Conservation (phyloP, 2,797 vertebrate genomes). For the Lophotriccus pileatus region DNA sequence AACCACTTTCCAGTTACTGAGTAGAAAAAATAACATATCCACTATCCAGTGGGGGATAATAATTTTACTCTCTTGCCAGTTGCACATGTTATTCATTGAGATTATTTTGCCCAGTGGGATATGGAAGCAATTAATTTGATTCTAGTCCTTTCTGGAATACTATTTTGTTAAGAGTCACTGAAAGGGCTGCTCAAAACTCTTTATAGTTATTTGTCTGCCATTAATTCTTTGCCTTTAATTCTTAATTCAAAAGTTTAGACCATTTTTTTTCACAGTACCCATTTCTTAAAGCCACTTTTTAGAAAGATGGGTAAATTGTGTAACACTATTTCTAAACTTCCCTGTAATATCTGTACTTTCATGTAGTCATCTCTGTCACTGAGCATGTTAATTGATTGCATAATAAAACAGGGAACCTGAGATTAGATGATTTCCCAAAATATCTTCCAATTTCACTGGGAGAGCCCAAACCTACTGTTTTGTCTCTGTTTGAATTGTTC, state of each 20-base stretch:
- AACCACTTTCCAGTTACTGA: constrained; percentile 16
- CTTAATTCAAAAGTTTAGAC: not conserved
- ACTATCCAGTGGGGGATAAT: not conserved
- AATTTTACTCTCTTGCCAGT: not conserved
- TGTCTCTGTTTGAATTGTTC: not conserved
- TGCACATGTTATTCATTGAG: constrained; percentile 1
- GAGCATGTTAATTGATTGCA: not conserved
- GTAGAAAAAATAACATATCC: not conserved
- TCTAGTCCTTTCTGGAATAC: not conserved
- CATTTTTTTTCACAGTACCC: not conserved
- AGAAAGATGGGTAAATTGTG: not conserved
- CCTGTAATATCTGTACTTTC: not conserved
- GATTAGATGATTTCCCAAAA: constrained; percentile 2
- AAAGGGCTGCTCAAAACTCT: not conserved
- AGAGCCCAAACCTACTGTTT: not conserved
- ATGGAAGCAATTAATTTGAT: not conserved
- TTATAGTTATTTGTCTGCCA: not conserved
- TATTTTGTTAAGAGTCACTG: not conserved
- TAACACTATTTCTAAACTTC: constrained; percentile 30
- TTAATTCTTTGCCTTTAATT: not conserved
- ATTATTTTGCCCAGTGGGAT: constrained; percentile 10
- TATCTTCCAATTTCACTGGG: not conserved
- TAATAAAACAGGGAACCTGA: not conserved
- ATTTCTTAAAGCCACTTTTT: not conserved
- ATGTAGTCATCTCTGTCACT: not conserved